Conservation (phyloP, 2,797 vertebrate genomes). For the Hydrophis major region DNA sequence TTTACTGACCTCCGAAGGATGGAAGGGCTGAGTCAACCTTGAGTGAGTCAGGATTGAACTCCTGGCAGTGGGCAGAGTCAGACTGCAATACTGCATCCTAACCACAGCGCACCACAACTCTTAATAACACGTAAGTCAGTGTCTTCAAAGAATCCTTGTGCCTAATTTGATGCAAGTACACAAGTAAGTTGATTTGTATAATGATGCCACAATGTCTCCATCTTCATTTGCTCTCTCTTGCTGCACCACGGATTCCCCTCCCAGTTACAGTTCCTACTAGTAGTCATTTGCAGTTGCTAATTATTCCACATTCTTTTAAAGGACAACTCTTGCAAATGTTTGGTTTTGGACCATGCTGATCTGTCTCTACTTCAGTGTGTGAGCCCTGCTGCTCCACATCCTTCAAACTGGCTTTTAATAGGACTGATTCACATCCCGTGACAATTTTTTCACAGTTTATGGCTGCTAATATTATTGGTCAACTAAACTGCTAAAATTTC, state of each 20-base stretch:
- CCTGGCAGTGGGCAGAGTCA: too few relatives aligned
- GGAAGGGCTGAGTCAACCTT: too few relatives aligned
- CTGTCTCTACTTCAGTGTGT: neutral
- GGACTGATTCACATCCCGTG: neutral
- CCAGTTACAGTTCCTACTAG: neutral
- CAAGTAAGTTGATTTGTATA: neutral
- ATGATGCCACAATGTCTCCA: neutral
- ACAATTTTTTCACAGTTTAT: neutral
- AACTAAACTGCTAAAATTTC: neutral
- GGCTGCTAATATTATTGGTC: neutral
- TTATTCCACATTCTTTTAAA: neutral
- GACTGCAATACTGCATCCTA: too few relatives aligned
- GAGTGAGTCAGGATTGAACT: too few relatives aligned
- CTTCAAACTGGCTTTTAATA: neutral
- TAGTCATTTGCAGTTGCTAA: neutral
- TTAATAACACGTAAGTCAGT: neutral
- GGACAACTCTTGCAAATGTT: neutral
- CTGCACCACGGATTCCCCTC: neutral
- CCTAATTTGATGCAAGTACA: neutral
- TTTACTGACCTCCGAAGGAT: too few relatives aligned
- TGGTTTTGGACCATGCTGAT: neutral
- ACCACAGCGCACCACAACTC: too few relatives aligned
- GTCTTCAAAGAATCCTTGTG: neutral
- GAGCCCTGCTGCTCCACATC: neutral
- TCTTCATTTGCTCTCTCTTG: neutral